Evolutionary conservation across 2,113 vertebrate species (phyloP).

Genomic region (Gallinago paraguaiae): DNA sequence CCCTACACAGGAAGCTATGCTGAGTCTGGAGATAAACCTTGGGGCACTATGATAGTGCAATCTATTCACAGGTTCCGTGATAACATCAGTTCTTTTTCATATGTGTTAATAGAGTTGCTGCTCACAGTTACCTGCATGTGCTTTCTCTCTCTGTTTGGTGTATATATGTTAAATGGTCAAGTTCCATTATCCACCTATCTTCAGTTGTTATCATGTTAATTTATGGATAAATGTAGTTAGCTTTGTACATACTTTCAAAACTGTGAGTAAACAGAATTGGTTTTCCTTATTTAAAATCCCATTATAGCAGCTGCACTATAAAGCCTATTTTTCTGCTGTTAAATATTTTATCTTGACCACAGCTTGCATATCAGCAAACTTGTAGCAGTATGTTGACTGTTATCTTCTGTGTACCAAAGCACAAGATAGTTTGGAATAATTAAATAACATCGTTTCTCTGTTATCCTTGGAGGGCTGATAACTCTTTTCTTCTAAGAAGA

Average conservation of each 20-base stretch:
- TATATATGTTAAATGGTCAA: neutral
- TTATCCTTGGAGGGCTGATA: slow-evolving; percentile 37
- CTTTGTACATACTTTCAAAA: neutral
- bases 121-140: neutral
- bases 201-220: neutral
- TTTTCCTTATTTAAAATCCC: slow-evolving; percentile 54
- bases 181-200: neutral
- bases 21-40: neutral
- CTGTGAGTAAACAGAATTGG: neutral
- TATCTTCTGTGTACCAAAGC: slow-evolving; percentile 69
- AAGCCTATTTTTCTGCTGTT: slow-evolving; percentile 52
- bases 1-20: neutral
- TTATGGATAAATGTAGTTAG: neutral
- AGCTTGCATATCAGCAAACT: slow-evolving; percentile 61
- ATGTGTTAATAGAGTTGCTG: neutral
- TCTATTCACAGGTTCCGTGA: neutral
- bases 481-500: slow-evolving; percentile 62
- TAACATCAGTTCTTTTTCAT: neutral
- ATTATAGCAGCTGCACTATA: slow-evolving; percentile 33
- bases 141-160: neutral
- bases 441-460: slow-evolving; percentile 52
- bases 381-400: slow-evolving; percentile 67
- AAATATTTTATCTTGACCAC: slow-evolving; percentile 72
- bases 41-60: neutral
- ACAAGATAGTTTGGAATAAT: slow-evolving; percentile 71